phyloP scores from a whole-genome alignment of 1,140 invertebrate genomes.

The Temnothorax curvispinosus region DNA sequence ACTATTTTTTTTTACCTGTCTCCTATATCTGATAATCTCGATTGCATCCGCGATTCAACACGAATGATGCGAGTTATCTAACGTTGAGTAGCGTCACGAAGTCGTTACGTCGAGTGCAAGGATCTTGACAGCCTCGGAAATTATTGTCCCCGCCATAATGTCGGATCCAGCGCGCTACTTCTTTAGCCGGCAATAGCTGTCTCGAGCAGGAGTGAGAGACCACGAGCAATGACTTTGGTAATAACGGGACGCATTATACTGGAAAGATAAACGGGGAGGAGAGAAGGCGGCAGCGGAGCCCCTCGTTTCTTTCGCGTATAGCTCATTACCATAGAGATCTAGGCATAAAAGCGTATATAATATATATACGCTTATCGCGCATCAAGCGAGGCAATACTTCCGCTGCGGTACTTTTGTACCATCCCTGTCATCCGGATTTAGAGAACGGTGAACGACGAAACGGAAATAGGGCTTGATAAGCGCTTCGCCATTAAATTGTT shows the following conservation, averaged over 20 bases:
- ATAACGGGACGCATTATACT: conserved; percentile 48
- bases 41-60: conserved; percentile 21
- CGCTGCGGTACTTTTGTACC: conserved; percentile 25
- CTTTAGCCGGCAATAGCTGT: conserved; percentile 43
- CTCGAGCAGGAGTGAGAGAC: conserved; percentile 3
- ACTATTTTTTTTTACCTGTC: neutral
- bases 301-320: conserved; percentile 37
- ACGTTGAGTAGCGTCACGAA: conserved; percentile 25
- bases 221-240: conserved; percentile 42
- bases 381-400: conserved; percentile 39
- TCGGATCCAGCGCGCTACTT: conserved; percentile 20
- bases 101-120: conserved; percentile 41
- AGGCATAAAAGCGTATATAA: conserved; percentile 1
- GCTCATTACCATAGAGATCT: conserved; percentile 47
- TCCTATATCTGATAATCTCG: conserved; percentile 10
- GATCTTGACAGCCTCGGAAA: conserved; percentile 25
- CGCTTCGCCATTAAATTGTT: conserved; percentile 25
- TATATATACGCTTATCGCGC: conserved; percentile 34
- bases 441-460: conserved; percentile 1
- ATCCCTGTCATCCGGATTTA: conserved; percentile 16
- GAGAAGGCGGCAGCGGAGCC: neutral
- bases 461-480: conserved; percentile 27
- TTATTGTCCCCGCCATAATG: conserved; percentile 32
- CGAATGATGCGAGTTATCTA: conserved; percentile 12
- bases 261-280: conserved; percentile 34